These are phyloP conservation scores for Proterorhinus semilunaris DNA, from an alignment of 2,113 vertebrate genomes.

Conservation along the genomic window DNA sequence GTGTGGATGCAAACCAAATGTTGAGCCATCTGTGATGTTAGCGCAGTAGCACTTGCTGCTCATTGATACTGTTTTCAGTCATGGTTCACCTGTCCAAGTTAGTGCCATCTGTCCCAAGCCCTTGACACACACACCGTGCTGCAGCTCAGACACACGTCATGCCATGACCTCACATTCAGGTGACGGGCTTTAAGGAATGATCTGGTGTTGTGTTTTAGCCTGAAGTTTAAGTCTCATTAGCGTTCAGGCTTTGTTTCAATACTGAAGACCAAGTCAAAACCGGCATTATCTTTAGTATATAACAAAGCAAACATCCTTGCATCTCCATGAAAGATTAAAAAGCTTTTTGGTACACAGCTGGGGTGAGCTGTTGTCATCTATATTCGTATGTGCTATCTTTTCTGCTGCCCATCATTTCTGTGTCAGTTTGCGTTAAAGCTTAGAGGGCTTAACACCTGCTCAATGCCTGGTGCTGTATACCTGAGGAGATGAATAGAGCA, in stretches of 20 bases:
- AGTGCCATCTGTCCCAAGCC: conserved; percentile 51
- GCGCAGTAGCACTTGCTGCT: conserved; percentile 16
- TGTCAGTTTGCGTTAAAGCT: conserved; percentile 9
- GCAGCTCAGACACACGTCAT: conserved; percentile 43
- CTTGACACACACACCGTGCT: not conserved
- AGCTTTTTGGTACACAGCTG: not conserved
- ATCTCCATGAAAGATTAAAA: not conserved
- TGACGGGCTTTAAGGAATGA: not conserved
- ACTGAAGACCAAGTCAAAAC: conserved; percentile 9
- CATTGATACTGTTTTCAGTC: conserved; percentile 32
- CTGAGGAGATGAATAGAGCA: conserved; percentile 86
- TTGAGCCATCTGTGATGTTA: conserved; percentile 10
- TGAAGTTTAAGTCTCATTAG: conserved; percentile 13
- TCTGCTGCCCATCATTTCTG: not conserved
- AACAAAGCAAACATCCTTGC: conserved; percentile 2
- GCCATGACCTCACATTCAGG: conserved; percentile 13
- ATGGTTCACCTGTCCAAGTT: conserved; percentile 47
- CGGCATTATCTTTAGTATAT: not conserved
- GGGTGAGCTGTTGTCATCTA: conserved; percentile 7
- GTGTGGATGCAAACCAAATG: not conserved
- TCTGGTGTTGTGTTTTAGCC: not conserved
- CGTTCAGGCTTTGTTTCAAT: conserved; percentile 31
- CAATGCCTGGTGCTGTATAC: conserved; percentile 61
- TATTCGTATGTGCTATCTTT: not conserved
- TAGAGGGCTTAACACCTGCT: conserved; percentile 20